Conservation (phyloP, 2,113 vertebrate species). For the Ictalurus furcatus region DNA sequence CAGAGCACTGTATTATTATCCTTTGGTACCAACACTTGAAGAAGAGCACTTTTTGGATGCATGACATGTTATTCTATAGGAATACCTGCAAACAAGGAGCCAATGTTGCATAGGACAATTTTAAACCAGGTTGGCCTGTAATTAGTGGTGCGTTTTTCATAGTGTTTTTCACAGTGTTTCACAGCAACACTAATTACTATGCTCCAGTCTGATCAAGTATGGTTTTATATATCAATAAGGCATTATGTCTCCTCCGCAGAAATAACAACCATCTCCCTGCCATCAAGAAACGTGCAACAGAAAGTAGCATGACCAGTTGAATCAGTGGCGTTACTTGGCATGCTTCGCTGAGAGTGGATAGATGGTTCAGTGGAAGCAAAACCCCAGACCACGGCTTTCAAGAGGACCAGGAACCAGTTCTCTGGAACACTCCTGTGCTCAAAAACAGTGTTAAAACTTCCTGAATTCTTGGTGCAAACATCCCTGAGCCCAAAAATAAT, state of each 20-base stretch:
- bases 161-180: neutral
- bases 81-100: neutral
- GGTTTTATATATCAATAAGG: conserved; percentile 7
- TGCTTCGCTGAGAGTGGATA: neutral
- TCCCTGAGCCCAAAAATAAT: neutral
- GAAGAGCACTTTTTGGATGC: neutral
- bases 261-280: neutral
- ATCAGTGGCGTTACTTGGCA: neutral
- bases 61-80: neutral
- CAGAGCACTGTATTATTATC: neutral
- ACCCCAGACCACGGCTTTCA: neutral
- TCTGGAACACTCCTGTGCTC: neutral
- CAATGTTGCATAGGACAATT: neutral
- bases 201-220: neutral
- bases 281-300: neutral
- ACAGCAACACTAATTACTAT: neutral
- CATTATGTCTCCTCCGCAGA: neutral
- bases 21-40: neutral
- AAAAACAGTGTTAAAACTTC: neutral
- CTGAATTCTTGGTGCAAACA: neutral
- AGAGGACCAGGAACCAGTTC: neutral
- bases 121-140: neutral
- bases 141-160: neutral
- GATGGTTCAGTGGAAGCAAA: neutral
- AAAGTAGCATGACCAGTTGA: neutral